A percentile compares a stretch with the other conserved stretches of the same genome.
phyloP scores from a whole-genome alignment of 2,113 vertebrate species.

The Dascyllus trimaculatus region DNA sequence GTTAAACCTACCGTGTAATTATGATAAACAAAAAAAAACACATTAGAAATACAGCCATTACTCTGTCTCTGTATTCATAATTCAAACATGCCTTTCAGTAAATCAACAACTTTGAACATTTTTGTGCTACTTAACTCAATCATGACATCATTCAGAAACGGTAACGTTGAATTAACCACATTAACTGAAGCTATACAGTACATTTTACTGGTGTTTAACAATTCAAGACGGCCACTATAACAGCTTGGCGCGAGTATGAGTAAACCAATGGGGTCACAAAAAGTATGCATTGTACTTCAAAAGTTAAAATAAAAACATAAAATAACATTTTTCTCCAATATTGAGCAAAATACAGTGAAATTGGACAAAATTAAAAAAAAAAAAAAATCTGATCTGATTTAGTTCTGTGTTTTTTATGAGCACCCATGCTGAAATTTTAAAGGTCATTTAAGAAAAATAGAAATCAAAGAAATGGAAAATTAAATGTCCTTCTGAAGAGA shows the following conservation, averaged over 20 bases:
- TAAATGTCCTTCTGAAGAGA: slow-evolving; percentile 3
- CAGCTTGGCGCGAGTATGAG: background rate
- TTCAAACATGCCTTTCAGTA: slow-evolving; percentile 53
- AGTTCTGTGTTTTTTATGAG: slow-evolving; percentile 7
- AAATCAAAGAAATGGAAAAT: background rate
- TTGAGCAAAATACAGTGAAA: background rate
- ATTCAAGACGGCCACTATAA: background rate
- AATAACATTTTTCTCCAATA: slow-evolving; percentile 4
- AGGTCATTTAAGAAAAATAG: background rate
- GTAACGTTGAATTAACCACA: background rate
- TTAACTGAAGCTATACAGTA: slow-evolving; percentile 2
- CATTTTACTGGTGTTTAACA: slow-evolving; percentile 9
- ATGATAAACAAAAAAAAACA: slow-evolving; percentile 42
- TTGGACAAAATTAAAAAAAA: background rate
- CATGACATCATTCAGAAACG: background rate
- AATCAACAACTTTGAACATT: slow-evolving; percentile 14
- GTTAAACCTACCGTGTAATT: slow-evolving; percentile 22
- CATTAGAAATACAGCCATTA: slow-evolving; percentile 20
- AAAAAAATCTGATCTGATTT: background rate
- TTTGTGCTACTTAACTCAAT: background rate
- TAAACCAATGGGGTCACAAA: background rate
- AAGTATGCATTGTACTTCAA: slow-evolving; percentile 12
- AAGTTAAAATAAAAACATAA: slow-evolving; percentile 25
- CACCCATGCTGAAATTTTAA: background rate
- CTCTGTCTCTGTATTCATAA: slow-evolving; percentile 38